Evolutionary conservation across 2,113 vertebrate genomes (phyloP), one percentile per base, ranked within the genome.

Genomic region (Chamaea fasciata): DNA sequence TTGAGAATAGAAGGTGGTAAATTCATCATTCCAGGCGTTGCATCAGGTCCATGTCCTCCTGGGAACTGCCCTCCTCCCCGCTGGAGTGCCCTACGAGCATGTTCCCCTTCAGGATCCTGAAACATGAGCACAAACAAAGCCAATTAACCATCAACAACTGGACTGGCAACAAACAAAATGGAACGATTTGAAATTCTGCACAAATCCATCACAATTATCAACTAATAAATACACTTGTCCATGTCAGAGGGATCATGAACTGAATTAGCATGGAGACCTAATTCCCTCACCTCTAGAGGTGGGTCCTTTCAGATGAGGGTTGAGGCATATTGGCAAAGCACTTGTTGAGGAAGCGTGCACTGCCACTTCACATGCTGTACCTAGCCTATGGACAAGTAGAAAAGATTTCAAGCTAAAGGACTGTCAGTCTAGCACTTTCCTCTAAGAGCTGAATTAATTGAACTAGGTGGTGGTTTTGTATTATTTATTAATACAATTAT

Each of bases 31-130:
- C 98, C 98, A 7, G 99, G 98, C 41, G 98, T 98, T n/a, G 98
- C 96, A 60, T 99, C 99, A 13, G 98, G 97, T 59, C 98, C 98
- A 50, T 99, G 98, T 68, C 98, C 98, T 80, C 98, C 99, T 55
- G 98, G 97, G 76, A 98, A 98, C 49, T 98, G 98, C 60, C 98
- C 98, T 92, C 98, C 98, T 17, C 96, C 98, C 63, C 99, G 98
- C 93, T 99, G 99, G 37, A 99, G 94, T 46, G 99, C 99, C 71
- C 99, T 99, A 15, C 99, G 98, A 65, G 99, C 99, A 74, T 99
- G 98, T 83, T 99, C 99, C 41, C 99, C 99, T 88, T 99, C 99
- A 57, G 99, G 99, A 97, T 99, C 99, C 99, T 99, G 91, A 39
- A 98, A 97, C 13, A 74, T 0, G 88, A 42, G 68, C 64, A 95